Conservation (phyloP, 2,888 invertebrate genomes). For the Trichopoda pennipes region DNA sequence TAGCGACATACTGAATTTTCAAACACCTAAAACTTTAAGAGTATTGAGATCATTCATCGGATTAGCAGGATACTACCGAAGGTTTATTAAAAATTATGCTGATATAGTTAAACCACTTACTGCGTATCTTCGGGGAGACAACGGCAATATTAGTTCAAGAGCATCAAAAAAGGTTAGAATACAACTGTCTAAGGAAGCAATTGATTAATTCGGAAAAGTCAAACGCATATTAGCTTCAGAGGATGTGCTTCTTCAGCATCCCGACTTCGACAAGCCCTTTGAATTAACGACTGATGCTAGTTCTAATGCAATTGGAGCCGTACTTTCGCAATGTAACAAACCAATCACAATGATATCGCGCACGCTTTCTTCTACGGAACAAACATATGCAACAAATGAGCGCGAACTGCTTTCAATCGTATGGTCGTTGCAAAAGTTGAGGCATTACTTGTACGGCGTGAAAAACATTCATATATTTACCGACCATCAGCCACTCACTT, state of each 20-base stretch:
- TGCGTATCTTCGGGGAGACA: conserved; percentile 56
- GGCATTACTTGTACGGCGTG: conserved; percentile 37
- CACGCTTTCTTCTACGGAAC: conserved; percentile 23
- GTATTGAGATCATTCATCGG: conserved; percentile 48
- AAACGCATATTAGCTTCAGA: conserved; percentile 29
- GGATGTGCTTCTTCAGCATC: conserved; percentile 36
- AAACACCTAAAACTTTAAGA: conserved; percentile 38
- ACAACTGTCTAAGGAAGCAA: conserved; percentile 13
- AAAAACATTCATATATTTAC: conserved; percentile 38
- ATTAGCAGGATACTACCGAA: conserved; percentile 40
- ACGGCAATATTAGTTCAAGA: conserved; percentile 39
- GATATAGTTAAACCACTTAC: conserved; percentile 50
- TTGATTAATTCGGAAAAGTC: conserved; percentile 10
- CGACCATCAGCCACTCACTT: conserved; percentile 37
- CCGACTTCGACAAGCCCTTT: conserved; percentile 63
- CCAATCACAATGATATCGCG: not conserved
- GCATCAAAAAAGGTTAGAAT: conserved; percentile 35
- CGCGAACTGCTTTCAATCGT: conserved; percentile 30
- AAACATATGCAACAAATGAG: conserved; percentile 35
- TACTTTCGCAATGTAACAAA: conserved; percentile 25
- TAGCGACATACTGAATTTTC: conserved; percentile 45
- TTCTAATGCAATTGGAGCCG: conserved; percentile 36
- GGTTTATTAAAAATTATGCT: conserved; percentile 50
- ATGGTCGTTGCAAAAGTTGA: conserved; percentile 30
- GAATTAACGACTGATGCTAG: conserved; percentile 60